Evolutionary conservation across 37 sponge, comb jelly and placozoan species (phyloP).

Genomic region (Haliclona indistincta): DNA sequence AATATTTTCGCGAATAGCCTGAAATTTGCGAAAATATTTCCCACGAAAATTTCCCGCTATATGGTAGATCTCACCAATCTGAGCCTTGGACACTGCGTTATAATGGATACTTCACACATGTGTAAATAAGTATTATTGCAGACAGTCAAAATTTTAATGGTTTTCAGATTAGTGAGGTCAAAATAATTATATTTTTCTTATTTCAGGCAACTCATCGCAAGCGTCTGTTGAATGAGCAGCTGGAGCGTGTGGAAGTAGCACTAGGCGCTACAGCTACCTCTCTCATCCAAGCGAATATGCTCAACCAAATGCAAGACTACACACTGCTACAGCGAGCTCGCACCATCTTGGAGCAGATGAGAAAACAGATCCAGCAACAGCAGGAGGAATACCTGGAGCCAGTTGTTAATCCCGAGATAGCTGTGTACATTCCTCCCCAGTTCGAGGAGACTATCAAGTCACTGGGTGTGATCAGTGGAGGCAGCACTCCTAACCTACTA

Average conservation of each 20-base stretch:
- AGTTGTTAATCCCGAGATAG: constrained; percentile 15
- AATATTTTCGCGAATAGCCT: no score
- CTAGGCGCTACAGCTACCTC: constrained; percentile 51
- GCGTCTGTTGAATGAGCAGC: constrained; percentile 39
- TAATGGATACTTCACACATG: no score
- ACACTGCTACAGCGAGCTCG: constrained; percentile 35
- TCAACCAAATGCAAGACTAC: constrained; percentile 60
- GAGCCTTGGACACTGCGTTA: no score
- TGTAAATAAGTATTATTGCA: no score
- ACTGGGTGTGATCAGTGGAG: constrained; percentile 59
- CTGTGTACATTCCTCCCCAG: constrained; percentile 20
- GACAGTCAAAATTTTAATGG: no score
- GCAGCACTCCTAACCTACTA: background rate
- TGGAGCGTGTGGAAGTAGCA: constrained; percentile 54
- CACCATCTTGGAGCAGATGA: constrained; percentile 31
- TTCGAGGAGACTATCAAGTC: constrained; percentile 25
- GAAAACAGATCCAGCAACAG: constrained; percentile 29
- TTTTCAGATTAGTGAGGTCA: no score
- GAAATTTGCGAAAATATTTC: no score
- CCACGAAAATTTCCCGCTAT: no score
- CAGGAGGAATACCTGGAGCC: constrained; percentile 26
- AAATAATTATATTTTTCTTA: no score
- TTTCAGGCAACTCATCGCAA: constrained; percentile 42
- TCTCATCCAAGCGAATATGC: constrained; percentile 54
- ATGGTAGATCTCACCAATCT: no score